phyloP scores from a whole-genome alignment of 2,113 vertebrate species.

The Percina caprodes region DNA sequence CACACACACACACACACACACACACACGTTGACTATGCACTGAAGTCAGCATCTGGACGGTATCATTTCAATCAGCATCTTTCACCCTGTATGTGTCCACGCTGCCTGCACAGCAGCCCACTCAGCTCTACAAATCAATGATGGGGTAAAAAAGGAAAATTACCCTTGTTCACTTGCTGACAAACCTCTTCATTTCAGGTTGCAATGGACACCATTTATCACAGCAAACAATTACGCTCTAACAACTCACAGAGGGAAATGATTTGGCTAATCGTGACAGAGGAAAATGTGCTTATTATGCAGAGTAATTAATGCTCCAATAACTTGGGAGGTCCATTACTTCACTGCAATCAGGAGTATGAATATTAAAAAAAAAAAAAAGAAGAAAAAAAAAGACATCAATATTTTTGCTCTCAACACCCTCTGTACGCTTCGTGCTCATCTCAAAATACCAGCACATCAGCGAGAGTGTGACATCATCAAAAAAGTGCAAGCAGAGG shows the following conservation, averaged over 20 bases:
- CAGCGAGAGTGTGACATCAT: conserved; percentile 45
- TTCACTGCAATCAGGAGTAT: background rate
- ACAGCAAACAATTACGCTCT: conserved; percentile 64
- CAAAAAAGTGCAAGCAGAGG: conserved; percentile 40
- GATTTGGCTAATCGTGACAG: conserved; percentile 63
- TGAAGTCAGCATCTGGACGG: conserved; percentile 29
- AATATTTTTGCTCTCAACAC: conserved; percentile 12
- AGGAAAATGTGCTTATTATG: conserved; percentile 65
- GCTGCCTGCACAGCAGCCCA: conserved; percentile 7
- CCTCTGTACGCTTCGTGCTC: conserved; percentile 1
- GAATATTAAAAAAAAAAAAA: conserved; percentile 10
- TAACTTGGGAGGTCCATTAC: conserved; percentile 35
- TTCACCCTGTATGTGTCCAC: conserved; percentile 23
- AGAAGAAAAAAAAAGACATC: conserved; percentile 5
- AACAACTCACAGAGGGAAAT: conserved; percentile 61
- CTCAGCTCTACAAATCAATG: conserved; percentile 57
- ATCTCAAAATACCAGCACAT: conserved; percentile 16
- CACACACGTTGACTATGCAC: background rate
- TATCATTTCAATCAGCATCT: conserved; percentile 48
- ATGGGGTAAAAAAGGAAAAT: conserved; percentile 39
- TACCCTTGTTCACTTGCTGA: conserved; percentile 51
- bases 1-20: background rate
- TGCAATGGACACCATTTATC: conserved; percentile 65
- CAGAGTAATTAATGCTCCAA: conserved; percentile 55
- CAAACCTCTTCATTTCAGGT: conserved; percentile 55